Evolutionary conservation across 2,113 vertebrate species (phyloP).

Genomic region (Euleptes europaea): DNA sequence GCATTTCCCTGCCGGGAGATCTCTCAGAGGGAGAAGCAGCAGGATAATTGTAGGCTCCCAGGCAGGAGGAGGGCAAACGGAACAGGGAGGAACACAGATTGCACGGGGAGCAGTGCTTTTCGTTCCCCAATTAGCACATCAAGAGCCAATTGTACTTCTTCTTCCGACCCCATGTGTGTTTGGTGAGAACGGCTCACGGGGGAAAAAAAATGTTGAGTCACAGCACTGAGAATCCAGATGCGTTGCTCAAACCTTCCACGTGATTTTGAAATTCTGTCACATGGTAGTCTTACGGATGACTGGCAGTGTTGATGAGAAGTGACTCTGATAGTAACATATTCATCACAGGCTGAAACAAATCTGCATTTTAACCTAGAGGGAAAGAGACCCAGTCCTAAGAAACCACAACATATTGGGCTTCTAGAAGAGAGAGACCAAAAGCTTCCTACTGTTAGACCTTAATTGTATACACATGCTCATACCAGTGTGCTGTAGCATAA

Average conservation of each 20-base stretch:
- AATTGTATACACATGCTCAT: neutral
- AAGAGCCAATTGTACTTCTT: too few species aligned
- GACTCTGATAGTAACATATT: neutral
- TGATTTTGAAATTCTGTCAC: conserved; percentile 3
- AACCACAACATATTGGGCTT: neutral
- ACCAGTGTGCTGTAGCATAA: neutral
- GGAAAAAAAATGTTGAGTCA: neutral
- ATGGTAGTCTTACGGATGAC: neutral
- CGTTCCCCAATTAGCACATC: neutral
- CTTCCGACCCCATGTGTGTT: neutral
- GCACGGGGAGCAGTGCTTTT: neutral
- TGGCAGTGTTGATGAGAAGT: neutral
- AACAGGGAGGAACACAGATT: neutral
- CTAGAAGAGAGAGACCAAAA: neutral
- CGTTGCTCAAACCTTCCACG: neutral
- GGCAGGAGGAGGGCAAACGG: neutral
- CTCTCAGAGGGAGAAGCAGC: neutral
- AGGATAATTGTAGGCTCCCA: neutral
- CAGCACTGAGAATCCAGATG: neutral
- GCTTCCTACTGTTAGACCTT: neutral
- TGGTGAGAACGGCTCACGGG: neutral
- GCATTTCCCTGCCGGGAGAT: neutral
- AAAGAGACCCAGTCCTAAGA: neutral
- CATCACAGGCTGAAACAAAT: neutral
- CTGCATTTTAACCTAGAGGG: neutral